Evolutionary conservation across 1,140 invertebrate genomes (phyloP).

Genomic region (Potamilus streckersoni): DNA sequence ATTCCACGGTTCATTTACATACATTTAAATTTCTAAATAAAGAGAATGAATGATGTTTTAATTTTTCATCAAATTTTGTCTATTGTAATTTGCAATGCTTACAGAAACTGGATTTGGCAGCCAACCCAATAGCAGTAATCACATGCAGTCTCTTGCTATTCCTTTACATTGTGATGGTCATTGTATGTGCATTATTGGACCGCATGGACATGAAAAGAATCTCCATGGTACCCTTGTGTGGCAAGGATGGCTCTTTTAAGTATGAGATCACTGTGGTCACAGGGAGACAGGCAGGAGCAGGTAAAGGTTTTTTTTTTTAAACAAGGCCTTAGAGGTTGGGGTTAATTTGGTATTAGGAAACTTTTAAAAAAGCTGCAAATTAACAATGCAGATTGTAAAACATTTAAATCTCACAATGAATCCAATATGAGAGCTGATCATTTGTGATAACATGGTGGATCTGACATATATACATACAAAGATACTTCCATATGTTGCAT

Average conservation of each 20-base stretch:
- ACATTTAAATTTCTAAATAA: too few species aligned
- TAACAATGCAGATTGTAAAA: too few species aligned
- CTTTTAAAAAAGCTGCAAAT: too few species aligned
- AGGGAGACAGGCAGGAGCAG: slow-evolving; percentile 51
- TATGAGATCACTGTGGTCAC: slow-evolving; percentile 61
- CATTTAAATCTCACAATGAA: too few species aligned
- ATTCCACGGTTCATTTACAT: too few species aligned
- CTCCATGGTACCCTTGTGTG: slow-evolving; percentile 57
- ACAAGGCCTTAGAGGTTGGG: not conserved
- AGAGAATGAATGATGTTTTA: too few species aligned
- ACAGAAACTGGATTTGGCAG: slow-evolving; percentile 50
- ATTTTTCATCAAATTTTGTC: not conserved
- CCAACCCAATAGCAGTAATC: slow-evolving; percentile 57
- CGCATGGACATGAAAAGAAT: slow-evolving; percentile 63
- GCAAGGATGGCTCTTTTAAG: slow-evolving; percentile 57
- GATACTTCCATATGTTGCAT: too few species aligned
- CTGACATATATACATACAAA: too few species aligned
- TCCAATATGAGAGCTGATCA: too few species aligned
- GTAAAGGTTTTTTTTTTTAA: slow-evolving; percentile 28
- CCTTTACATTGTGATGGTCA: slow-evolving; percentile 65
- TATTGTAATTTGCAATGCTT: slow-evolving; percentile 10
- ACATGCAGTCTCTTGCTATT: slow-evolving; percentile 67
- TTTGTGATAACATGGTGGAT: too few species aligned
- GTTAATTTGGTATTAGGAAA: not conserved
- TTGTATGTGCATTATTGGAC: slow-evolving; percentile 68